Evolutionary conservation across 2,113 vertebrate species (phyloP), one percentile per base, ranked within the genome.

Genomic region (Noctilio leporinus): DNA sequence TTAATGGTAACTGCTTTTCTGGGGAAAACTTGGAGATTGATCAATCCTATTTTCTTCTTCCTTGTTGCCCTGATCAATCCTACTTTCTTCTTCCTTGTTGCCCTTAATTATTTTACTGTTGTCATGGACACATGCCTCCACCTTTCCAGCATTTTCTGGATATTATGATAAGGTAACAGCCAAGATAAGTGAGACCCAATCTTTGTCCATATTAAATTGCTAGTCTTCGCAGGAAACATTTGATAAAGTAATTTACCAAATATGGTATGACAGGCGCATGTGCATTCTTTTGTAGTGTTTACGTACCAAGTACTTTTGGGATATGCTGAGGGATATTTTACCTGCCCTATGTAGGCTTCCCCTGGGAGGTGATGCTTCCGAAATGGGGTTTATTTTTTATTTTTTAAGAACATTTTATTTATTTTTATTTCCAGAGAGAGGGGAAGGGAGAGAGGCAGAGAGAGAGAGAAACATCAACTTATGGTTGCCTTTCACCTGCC

Each of bases 371-470:
- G n/a, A 59, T 80, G 20, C 49, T 84, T 92, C 76, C 11, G 67
- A 86, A 92, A 47, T 12, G 47, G 81, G 38, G 51, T 89, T 93
- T 91, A 86, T n/a, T n/a, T n/a, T n/a, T n/a, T n/a, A n/a, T n/a
- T n/a, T n/a, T n/a, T n/a, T n/a, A n/a, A n/a, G n/a, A n/a, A n/a
- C n/a, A n/a, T n/a, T n/a, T n/a, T n/a, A n/a, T n/a, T n/a, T n/a
- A n/a, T n/a, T n/a, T n/a, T n/a, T n/a, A n/a, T n/a, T n/a, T n/a
- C n/a, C n/a, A n/a, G n/a, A n/a, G n/a, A n/a, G n/a, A n/a, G n/a
- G n/a, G n/a, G n/a, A n/a, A n/a, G n/a, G n/a, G n/a, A n/a, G n/a
- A n/a, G n/a, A n/a, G n/a, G n/a, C n/a, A n/a, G n/a, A n/a, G n/a
- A n/a, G n/a, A n/a, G n/a, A n/a, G n/a, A n/a, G n/a, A n/a, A n/a